phyloP scores from a whole-genome alignment of 2,797 vertebrate species.

The Dipus sagitta region DNA sequence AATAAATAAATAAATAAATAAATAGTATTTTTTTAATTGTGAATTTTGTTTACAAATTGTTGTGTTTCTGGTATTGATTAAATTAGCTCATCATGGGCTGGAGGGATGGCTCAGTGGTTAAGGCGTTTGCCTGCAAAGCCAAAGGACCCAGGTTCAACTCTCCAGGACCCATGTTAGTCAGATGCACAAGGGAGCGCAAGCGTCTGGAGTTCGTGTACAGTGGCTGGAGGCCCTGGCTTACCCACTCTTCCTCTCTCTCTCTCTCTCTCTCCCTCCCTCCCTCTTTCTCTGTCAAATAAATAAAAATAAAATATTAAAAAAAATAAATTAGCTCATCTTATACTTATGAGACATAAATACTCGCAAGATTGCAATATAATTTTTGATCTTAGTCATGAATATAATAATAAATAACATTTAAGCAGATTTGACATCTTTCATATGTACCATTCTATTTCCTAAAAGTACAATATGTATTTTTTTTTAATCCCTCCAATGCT shows the following conservation, averaged over 20 bases:
- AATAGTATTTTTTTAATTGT: background rate
- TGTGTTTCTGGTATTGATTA: slow-evolving; percentile 32
- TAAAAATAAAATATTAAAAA: too few relatives aligned
- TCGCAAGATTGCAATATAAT: slow-evolving; percentile 6
- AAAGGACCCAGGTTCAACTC: too few relatives aligned
- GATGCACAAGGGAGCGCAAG: too few relatives aligned
- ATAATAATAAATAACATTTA: slow-evolving; percentile 21
- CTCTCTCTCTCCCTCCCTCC: too few relatives aligned
- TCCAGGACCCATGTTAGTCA: too few relatives aligned
- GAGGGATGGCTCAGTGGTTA: too few relatives aligned
- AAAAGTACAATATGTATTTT: slow-evolving; percentile 6
- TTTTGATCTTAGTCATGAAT: slow-evolving; percentile 33
- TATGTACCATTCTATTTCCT: background rate
- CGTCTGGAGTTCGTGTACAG: too few relatives aligned
- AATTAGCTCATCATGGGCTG: background rate
- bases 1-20: too few relatives aligned
- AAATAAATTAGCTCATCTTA: background rate
- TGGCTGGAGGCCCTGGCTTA: too few relatives aligned
- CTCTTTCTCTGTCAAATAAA: too few relatives aligned
- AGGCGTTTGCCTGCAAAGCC: too few relatives aligned
- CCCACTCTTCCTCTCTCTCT: too few relatives aligned
- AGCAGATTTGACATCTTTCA: slow-evolving; percentile 43
- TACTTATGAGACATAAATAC: slow-evolving; percentile 22
- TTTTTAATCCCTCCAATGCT: background rate
- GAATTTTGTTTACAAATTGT: background rate